Percentiles rank a stretch among this genome's conserved stretches.
Conservation (phyloP, 2,888 invertebrate species). For the Torymus texanus region DNA sequence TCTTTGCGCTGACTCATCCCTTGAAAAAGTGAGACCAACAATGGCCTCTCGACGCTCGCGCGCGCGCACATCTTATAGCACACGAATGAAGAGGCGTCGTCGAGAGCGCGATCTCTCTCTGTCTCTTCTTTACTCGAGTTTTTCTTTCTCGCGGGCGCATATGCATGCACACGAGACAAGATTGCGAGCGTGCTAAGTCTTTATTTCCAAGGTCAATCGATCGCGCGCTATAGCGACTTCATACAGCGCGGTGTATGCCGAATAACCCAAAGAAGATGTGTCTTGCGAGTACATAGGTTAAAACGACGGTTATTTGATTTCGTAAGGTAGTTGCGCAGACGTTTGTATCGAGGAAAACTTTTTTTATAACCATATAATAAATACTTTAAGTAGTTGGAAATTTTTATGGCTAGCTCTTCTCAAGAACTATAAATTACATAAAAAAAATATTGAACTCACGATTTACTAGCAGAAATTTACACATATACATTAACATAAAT, state of each 20-base stretch:
- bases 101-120: conserved; percentile 12
- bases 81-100: conserved; percentile 21
- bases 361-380: too few relatives aligned
- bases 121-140: conserved; percentile 32
- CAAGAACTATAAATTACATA: too few relatives aligned
- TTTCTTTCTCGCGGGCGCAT: conserved; percentile 11
- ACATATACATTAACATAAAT: not conserved
- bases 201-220: conserved; percentile 45
- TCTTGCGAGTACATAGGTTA: too few relatives aligned
- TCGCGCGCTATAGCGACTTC: not conserved
- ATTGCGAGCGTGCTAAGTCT: conserved; percentile 1
- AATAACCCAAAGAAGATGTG: not conserved
- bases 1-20: conserved; percentile 37
- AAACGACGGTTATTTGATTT: too few relatives aligned
- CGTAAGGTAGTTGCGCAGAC: too few relatives aligned
- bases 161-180: not conserved
- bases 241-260: not conserved
- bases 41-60: conserved; percentile 41
- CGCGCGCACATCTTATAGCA: not conserved
- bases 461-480: too few relatives aligned
- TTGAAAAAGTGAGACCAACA: conserved; percentile 44
- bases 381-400: too few relatives aligned
- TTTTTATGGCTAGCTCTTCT: too few relatives aligned
- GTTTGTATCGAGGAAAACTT: too few relatives aligned
- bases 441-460: too few relatives aligned